These are phyloP conservation scores for Podarcis muralis DNA, from an alignment of 2,113 vertebrate genomes.

Conservation along the genomic window DNA sequence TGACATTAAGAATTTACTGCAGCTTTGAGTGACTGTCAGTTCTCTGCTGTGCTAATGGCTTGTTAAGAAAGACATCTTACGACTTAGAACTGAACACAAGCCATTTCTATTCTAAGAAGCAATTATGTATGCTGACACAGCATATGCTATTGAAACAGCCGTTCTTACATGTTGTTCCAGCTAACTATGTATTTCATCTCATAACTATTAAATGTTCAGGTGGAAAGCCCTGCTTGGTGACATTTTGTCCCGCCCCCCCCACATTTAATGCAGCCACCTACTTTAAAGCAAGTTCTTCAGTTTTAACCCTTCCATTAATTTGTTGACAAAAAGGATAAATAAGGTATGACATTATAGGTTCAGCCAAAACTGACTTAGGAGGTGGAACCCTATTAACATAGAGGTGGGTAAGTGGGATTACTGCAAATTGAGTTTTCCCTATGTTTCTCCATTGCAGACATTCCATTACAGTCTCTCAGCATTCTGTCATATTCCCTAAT, in stretches of 20 bases:
- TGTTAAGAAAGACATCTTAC: neutral
- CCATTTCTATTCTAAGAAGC: neutral
- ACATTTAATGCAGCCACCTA: neutral
- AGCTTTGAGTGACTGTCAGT: neutral
- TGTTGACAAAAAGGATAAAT: neutral
- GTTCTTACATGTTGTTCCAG: neutral
- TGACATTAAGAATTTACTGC: neutral
- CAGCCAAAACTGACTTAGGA: neutral
- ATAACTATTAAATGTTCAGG: neutral
- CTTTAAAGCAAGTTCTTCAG: neutral
- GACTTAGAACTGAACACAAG: neutral
- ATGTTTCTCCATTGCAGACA: neutral
- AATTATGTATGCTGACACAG: neutral
- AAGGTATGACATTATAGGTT: neutral
- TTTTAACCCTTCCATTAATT: neutral
- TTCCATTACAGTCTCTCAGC: neutral
- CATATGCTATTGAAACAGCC: neutral
- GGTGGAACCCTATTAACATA: neutral
- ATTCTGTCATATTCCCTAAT: neutral
- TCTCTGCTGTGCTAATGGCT: neutral
- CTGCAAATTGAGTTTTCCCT: neutral
- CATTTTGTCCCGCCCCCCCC: neutral
- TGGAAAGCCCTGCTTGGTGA: neutral
- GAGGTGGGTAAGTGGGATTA: neutral
- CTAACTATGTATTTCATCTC: neutral